Evolutionary conservation across 2,888 invertebrate genomes (phyloP).

Genomic region (Rhogogaster chlorosoma): DNA sequence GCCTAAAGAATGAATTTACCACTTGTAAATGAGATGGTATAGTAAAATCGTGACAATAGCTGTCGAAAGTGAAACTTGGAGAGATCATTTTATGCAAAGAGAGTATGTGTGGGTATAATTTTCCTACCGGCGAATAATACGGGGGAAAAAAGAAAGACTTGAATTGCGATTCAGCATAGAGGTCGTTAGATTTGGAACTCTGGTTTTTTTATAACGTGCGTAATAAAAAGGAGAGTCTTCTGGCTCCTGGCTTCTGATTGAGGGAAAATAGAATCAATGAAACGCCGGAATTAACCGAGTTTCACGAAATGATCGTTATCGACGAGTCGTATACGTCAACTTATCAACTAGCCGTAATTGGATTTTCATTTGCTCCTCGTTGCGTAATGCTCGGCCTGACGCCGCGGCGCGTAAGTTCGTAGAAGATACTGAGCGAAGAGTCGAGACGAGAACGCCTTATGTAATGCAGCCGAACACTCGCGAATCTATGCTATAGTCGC

Average conservation of each 20-base stretch:
- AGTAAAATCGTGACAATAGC: neutral
- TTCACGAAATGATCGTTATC: slow-evolving; percentile 5
- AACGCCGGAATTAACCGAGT: neutral
- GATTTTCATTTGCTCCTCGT: slow-evolving; percentile 41
- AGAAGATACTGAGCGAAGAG: neutral
- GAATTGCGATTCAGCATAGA: too few relatives aligned
- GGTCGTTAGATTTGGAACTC: neutral
- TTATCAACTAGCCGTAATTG: slow-evolving; percentile 26
- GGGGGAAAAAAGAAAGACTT: neutral
- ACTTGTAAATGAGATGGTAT: neutral
- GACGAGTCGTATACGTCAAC: slow-evolving; percentile 20
- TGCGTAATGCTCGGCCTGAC: slow-evolving; percentile 20
- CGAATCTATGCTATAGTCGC: neutral
- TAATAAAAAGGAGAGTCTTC: neutral
- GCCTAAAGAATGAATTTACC: neutral
- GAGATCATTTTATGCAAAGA: slow-evolving; percentile 1
- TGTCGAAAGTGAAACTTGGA: neutral
- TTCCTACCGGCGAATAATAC: slow-evolving; percentile 5
- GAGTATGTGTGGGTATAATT: neutral
- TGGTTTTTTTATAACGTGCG: neutral
- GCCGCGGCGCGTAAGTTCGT: neutral
- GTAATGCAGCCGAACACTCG: slow-evolving; percentile 41
- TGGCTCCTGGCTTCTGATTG: neutral
- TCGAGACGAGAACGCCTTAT: slow-evolving; percentile 15
- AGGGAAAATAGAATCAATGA: neutral